Percentiles rank a stretch among this genome's conserved stretches.
Conservation (phyloP, 1,140 invertebrate species). For the Eciton burchellii region DNA sequence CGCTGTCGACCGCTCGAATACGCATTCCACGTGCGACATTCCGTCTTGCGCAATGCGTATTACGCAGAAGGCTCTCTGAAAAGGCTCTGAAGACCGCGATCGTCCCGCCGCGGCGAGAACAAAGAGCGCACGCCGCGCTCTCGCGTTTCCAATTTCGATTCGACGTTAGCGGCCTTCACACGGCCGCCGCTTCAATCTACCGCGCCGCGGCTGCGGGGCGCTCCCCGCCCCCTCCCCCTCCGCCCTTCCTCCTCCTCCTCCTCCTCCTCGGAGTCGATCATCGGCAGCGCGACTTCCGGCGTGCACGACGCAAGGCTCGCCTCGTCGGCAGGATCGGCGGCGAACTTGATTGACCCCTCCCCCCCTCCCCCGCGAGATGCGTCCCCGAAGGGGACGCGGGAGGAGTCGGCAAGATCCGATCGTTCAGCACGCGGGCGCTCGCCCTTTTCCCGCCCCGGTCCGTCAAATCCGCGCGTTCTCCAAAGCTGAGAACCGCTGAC, state of each 20-base stretch:
- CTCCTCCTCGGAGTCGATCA: too few relatives aligned
- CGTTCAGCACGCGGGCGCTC: too few relatives aligned
- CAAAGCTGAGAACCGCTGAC: constrained; percentile 82
- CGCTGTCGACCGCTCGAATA: constrained; percentile 14
- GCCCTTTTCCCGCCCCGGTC: background rate
- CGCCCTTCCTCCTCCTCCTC: too few relatives aligned
- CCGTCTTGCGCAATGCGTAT: constrained; percentile 16
- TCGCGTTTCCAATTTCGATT: constrained; percentile 61
- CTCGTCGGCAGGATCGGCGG: constrained; percentile 42
- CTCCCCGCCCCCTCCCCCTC: too few relatives aligned
- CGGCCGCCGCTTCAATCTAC: constrained; percentile 74
- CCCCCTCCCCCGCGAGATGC: background rate
- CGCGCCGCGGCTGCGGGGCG: constrained; percentile 71
- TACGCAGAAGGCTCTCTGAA: constrained; percentile 41
- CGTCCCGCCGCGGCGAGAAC: too few relatives aligned
- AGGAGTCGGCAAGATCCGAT: too few relatives aligned
- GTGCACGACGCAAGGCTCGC: constrained; percentile 42
- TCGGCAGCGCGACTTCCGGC: constrained; percentile 60
- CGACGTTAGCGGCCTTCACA: constrained; percentile 77
- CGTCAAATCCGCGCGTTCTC: background rate
- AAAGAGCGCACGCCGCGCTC: too few relatives aligned
- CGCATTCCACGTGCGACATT: constrained; percentile 27
- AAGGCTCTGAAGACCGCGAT: too few relatives aligned
- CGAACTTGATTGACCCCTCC: constrained; percentile 57
- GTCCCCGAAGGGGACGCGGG: too few relatives aligned